Evolutionary conservation across 2,113 vertebrate species (phyloP).

Genomic region (Gobio gobio): DNA sequence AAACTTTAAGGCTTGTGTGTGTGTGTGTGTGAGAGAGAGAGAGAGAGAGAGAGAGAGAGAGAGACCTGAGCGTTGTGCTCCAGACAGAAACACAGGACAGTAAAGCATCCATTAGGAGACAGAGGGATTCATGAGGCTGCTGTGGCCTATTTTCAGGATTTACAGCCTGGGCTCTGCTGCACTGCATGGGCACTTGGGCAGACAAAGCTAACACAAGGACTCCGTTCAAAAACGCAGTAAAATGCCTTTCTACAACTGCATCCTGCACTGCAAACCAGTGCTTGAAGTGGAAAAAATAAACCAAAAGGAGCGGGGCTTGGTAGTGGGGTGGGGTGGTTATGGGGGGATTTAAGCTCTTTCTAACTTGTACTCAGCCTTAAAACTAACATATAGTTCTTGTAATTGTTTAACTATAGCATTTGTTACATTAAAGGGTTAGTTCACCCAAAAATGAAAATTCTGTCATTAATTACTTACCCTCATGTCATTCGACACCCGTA

Average conservation of each 20-base stretch:
- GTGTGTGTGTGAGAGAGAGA: too few species aligned
- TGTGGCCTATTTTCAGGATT: constrained; percentile 57
- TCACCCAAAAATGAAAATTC: too few species aligned
- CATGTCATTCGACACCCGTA: too few species aligned
- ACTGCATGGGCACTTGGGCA: not conserved
- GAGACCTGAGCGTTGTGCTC: not conserved
- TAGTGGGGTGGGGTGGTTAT: too few species aligned
- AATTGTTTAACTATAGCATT: too few species aligned
- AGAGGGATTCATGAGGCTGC: constrained; percentile 62
- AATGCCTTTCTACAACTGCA: not conserved
- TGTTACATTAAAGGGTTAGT: too few species aligned
- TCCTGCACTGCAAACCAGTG: not conserved
- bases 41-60: not conserved
- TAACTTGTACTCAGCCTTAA: too few species aligned
- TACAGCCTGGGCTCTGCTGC: constrained; percentile 54
- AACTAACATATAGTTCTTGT: too few species aligned
- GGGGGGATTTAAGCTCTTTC: too few species aligned
- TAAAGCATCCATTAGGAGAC: constrained; percentile 50
- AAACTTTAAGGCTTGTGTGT: not conserved
- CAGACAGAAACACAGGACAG: constrained; percentile 32
- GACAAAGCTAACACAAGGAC: not conserved
- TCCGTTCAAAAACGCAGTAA: not conserved
- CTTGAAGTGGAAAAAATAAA: too few species aligned
- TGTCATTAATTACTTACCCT: too few species aligned
- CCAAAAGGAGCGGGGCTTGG: too few species aligned